Percentiles rank a stretch among this genome's conserved stretches.
Evolutionary conservation across 2,888 invertebrate species (phyloP).

Genomic region (Embidobia sp.): DNA sequence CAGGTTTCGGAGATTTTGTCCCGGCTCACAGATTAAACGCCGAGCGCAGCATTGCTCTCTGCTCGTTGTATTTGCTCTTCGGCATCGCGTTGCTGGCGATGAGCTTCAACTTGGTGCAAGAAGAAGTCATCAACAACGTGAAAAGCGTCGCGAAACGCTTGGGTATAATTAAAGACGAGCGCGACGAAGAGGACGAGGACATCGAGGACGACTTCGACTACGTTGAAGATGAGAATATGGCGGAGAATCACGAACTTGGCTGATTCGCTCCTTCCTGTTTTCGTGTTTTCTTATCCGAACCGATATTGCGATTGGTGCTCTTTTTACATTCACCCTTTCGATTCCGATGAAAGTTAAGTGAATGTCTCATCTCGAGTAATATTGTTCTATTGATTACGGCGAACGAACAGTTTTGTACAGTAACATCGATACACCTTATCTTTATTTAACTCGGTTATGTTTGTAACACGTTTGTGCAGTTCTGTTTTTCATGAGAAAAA

Average conservation of each 20-base stretch:
- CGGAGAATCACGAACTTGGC: constrained; percentile 66
- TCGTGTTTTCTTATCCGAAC: background rate
- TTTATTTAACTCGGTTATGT: too few relatives aligned
- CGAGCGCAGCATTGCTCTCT: constrained; percentile 89
- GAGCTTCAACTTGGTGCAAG: constrained; percentile 98
- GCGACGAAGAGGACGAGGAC: constrained; percentile 84
- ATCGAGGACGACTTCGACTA: constrained; percentile 73
- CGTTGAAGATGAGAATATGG: constrained; percentile 69
- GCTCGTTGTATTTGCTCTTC: constrained; percentile 95
- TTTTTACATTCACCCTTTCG: too few relatives aligned
- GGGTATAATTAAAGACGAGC: constrained; percentile 92
- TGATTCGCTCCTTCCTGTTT: constrained; percentile 21
- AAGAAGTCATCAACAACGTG: constrained; percentile 94
- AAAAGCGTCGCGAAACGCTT: constrained; percentile 92
- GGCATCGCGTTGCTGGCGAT: constrained; percentile 97
- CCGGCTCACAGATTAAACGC: constrained; percentile 88
- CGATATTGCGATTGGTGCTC: too few relatives aligned
- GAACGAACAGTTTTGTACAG: too few relatives aligned
- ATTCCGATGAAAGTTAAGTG: too few relatives aligned
- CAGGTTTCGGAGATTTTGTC: constrained; percentile 93
- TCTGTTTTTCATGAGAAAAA: too few relatives aligned
- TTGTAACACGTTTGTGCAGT: too few relatives aligned
- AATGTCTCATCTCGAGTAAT: too few relatives aligned
- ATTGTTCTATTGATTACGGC: too few relatives aligned
- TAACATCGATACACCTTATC: too few relatives aligned